Conservation (phyloP, 1,140 invertebrate species). For the Zaprionus camerounensis region DNA sequence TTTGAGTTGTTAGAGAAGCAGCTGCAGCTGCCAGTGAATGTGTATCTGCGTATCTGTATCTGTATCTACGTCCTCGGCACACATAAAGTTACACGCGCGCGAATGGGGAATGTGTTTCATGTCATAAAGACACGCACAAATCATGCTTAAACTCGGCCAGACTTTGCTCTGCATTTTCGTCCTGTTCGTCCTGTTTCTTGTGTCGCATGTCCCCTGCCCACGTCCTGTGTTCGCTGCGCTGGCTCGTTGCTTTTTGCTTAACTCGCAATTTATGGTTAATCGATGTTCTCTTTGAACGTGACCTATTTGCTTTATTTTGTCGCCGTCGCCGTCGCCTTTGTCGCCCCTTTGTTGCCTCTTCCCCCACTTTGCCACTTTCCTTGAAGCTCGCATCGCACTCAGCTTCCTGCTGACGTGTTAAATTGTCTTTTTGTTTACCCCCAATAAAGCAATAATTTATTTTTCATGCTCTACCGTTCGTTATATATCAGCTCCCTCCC, state of each 20-base stretch:
- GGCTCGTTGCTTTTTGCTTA: conserved; percentile 78
- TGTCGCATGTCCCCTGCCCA: conserved; percentile 55
- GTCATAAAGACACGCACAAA: conserved; percentile 83
- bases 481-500: conserved; percentile 42
- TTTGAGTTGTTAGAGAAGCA: conserved; percentile 65
- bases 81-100: conserved; percentile 53
- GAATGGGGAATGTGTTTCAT: conserved; percentile 59
- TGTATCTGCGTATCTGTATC: conserved; percentile 33
- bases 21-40: conserved; percentile 23
- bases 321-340: conserved; percentile 28
- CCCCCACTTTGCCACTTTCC: conserved; percentile 13
- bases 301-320: conserved; percentile 83
- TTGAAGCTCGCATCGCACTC: conserved; percentile 56
- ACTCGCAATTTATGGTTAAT: conserved; percentile 84
- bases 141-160: conserved; percentile 71
- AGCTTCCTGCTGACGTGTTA: conserved; percentile 80
- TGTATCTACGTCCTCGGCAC: conserved; percentile 29
- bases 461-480: conserved; percentile 79
- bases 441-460: conserved; percentile 82
- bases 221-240: conserved; percentile 19
- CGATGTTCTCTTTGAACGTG: conserved; percentile 84
- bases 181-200: conserved; percentile 33
- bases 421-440: conserved; percentile 83
- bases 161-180: conserved; percentile 20
- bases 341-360: not conserved